Evolutionary conservation across 2,113 vertebrate genomes (phyloP).

Genomic region (Amphiprion percula): DNA sequence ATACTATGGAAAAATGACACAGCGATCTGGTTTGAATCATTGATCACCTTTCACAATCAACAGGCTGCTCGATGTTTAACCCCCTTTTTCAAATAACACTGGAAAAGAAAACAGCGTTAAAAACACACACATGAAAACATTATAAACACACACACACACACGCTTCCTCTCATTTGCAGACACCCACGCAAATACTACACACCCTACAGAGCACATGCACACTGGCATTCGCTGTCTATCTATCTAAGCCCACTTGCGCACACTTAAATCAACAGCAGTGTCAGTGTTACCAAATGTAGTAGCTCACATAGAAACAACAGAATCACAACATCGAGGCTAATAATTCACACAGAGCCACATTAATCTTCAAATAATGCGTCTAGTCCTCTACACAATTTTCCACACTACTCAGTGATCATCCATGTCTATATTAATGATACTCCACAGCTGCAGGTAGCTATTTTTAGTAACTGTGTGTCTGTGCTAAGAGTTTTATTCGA

Average conservation of each 20-base stretch:
- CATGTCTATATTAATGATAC: neutral
- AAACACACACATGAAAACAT: constrained; percentile 67
- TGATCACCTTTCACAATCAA: constrained; percentile 81
- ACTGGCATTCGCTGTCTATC: neutral
- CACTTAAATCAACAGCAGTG: neutral
- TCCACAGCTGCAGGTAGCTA: neutral
- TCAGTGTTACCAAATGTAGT: neutral
- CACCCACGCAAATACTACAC: neutral
- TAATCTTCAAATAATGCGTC: neutral
- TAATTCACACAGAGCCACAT: neutral
- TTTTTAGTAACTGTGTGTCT: constrained; percentile 12
- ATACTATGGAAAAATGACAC: constrained; percentile 24
- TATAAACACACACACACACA: constrained; percentile 2
- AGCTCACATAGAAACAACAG: neutral
- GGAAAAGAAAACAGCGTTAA: constrained; percentile 79
- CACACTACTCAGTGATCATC: neutral
- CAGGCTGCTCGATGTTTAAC: constrained; percentile 76
- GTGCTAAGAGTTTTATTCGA: neutral
- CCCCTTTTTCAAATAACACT: constrained; percentile 70
- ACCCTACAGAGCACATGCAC: constrained; percentile 7
- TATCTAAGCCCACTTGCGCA: neutral
- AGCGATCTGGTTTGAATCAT: constrained; percentile 50
- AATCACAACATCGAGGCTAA: neutral
- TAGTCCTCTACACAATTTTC: neutral
- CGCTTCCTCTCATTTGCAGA: neutral